Evolutionary conservation across 1,140 invertebrate species (phyloP).

Genomic region (Magallana gigas): DNA sequence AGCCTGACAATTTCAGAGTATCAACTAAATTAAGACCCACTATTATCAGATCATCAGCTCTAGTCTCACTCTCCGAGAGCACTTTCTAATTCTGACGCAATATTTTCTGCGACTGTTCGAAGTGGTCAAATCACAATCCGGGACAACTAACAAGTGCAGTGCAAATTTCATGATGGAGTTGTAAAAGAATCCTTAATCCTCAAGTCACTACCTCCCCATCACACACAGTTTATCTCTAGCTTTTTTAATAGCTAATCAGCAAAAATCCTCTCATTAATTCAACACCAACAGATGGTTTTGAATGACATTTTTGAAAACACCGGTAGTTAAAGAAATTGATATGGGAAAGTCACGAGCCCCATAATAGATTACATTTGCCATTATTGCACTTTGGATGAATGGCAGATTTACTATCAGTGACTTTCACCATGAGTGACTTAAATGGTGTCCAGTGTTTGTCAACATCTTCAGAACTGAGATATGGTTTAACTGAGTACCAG

Average conservation of each 20-base stretch:
- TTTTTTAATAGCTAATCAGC: neutral
- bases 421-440: neutral
- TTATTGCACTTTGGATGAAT: neutral
- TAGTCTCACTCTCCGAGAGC: neutral
- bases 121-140: neutral
- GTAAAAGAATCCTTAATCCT: conserved; percentile 12
- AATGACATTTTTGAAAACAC: neutral
- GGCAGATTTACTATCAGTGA: neutral
- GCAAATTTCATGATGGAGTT: neutral
- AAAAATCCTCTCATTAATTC: neutral
- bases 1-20: neutral
- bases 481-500: neutral
- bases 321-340: conserved; percentile 11
- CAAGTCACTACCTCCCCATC: neutral
- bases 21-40: neutral
- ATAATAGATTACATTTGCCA: neutral
- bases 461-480: neutral
- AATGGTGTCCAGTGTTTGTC: neutral
- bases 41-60: neutral
- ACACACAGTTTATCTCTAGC: neutral
- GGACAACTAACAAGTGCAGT: neutral
- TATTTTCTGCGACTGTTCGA: neutral
- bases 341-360: neutral
- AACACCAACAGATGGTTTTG: conserved; percentile 23
- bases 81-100: conserved; percentile 16